Conservation (phyloP, 2,888 invertebrate species). For the Fragum whitleyi region DNA sequence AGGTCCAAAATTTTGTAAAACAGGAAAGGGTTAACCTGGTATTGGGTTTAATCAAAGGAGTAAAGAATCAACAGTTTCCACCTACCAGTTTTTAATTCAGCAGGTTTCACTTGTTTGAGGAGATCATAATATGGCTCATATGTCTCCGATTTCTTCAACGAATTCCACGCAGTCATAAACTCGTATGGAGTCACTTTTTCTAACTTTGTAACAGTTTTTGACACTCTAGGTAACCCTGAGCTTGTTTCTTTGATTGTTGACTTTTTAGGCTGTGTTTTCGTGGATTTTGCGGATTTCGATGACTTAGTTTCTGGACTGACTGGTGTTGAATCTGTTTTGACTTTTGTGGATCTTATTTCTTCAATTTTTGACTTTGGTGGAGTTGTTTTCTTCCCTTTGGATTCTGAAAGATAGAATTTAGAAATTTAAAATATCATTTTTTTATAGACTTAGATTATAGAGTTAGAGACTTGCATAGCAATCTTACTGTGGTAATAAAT, state of each 20-base stretch:
- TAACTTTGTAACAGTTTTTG: slow-evolving; percentile 68
- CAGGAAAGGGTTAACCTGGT: no score
- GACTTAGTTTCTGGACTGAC: not conserved
- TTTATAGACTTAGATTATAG: no score
- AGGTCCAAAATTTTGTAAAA: no score
- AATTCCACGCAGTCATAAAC: slow-evolving; percentile 83
- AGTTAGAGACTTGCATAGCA: no score
- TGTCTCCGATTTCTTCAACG: slow-evolving; percentile 75
- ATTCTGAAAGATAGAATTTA: not conserved
- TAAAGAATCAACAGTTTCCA: no score
- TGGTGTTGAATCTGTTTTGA: slow-evolving; percentile 6
- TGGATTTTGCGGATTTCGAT: slow-evolving; percentile 30
- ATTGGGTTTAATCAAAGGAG: no score
- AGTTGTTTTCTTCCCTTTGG: slow-evolving; percentile 6
- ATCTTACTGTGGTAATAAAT: no score
- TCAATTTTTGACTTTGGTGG: slow-evolving; percentile 17
- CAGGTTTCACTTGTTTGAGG: slow-evolving; percentile 78
- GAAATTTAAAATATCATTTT: no score
- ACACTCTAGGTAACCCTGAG: slow-evolving; percentile 69
- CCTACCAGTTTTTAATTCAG: slow-evolving; percentile 79
- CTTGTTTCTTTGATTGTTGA: slow-evolving; percentile 66
- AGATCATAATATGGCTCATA: slow-evolving; percentile 80
- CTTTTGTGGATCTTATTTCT: slow-evolving; percentile 19
- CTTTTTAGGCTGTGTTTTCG: slow-evolving; percentile 50
- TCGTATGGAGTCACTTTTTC: slow-evolving; percentile 82